A percentile compares a stretch with the other conserved stretches of the same genome.
Evolutionary conservation across 2,113 vertebrate genomes (phyloP).

Genomic region (Aramus guarauna): DNA sequence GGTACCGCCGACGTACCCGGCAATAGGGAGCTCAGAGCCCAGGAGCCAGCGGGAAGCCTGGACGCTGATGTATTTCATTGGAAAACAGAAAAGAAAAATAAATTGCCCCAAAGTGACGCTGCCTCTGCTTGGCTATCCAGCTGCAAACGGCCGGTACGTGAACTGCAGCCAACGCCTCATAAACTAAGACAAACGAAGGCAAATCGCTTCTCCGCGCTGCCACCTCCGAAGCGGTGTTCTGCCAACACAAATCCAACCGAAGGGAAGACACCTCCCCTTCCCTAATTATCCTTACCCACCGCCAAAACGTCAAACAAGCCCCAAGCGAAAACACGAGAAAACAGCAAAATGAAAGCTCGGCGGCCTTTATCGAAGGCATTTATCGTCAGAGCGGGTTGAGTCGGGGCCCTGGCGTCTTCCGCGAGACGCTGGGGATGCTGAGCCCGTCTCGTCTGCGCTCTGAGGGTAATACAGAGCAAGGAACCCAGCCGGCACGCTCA

Average conservation of each 20-base stretch:
- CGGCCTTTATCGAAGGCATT: not conserved
- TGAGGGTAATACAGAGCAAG: fast-evolving
- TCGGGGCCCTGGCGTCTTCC: fast-evolving
- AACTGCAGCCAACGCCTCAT: not conserved
- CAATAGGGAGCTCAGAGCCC: not conserved
- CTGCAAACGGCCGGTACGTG: not conserved
- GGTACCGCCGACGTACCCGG: not conserved
- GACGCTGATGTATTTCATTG: not conserved
- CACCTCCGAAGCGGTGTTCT: not conserved
- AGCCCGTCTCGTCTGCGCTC: not conserved
- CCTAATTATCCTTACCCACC: not conserved
- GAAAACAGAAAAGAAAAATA: not conserved
- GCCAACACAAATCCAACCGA: not conserved
- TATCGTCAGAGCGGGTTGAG: fast-evolving
- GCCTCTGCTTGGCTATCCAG: not conserved
- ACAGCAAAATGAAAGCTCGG: not conserved
- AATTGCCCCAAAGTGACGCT: not conserved
- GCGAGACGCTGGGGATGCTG: not conserved
- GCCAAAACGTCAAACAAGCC: not conserved
- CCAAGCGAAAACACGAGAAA: not conserved
- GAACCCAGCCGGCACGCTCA: not conserved
- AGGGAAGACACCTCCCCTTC: not conserved
- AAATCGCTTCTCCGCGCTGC: not conserved
- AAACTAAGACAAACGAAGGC: not conserved
- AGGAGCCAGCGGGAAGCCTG: not conserved